Base-by-base conservation (phyloP, 2,113 vertebrate species). In the Grus americana region DNA sequence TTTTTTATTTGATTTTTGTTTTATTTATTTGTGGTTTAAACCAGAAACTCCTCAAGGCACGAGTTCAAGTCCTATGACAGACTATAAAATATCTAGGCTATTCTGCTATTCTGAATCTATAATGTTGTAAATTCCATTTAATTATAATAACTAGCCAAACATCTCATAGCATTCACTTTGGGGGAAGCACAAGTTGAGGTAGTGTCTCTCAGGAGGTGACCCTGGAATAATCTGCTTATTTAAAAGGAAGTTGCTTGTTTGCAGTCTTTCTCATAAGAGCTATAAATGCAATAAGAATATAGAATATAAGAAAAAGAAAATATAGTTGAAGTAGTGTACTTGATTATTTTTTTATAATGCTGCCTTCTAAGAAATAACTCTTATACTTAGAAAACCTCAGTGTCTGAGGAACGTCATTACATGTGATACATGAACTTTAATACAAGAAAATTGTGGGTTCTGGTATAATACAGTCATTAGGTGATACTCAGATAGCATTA, bases 381-480 rank as follows among this genome's bases (percentile, higher is more conserved):
- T 88, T 78, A 42, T 65, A 30, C 84, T 76, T 92, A 46, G 62
- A 83, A 93, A 88, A 68, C 18, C 32, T 90, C 1, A 0, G 6
- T 72, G 27, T 75, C 55, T 88, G 29, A 80, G 44, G 11, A 71
- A 52, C 1, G 1, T 70, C 63, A 49, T 88, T 87, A 42, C 44
- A 67, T 57, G 11, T 26, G 36, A 74, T 85, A 66, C 19, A 20
- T 86, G 71, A 79, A 79, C 72, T 83, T 93, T 55, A 95, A 79
- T 76, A 65, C 27, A 52, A 89, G 82, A 55, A 94, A 92, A 92
- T 92, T 88, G 36, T 65, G 42, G 46, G 67, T 92, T 96, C 52
- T 52, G 59, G 32, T 82, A 42, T 23, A 89, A 65, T 86, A 13
- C 11, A 78, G 32, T 79, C 71, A 88, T 96, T 85, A 93, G 20